Evolutionary conservation across 2,797 vertebrate genomes (phyloP).

Genomic region (Rhabdomys pumilio): DNA sequence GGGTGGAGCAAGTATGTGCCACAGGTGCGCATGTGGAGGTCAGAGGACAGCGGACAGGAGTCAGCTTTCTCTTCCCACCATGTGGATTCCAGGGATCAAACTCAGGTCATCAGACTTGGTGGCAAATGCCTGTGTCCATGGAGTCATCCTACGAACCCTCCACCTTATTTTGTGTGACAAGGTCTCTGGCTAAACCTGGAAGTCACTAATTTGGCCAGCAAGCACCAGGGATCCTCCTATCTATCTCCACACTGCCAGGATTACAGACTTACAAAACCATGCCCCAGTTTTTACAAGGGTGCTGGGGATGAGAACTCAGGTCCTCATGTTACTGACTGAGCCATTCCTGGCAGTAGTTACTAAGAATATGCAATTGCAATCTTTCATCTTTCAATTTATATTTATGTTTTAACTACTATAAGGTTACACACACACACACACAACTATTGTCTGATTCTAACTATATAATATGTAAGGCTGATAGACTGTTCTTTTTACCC

Average conservation of each 20-base stretch:
- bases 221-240: neutral
- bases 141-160: neutral
- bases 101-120: neutral
- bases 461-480: neutral
- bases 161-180: neutral
- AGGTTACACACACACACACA: neutral
- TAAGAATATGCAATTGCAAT: neutral
- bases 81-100: neutral
- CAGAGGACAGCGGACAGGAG: neutral
- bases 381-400: constrained; percentile 13
- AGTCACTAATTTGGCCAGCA: neutral
- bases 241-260: neutral
- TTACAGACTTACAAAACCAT: neutral
- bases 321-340: neutral
- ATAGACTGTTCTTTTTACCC: neutral
- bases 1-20: no score
- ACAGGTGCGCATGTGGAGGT: neutral
- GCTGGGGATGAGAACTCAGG: neutral
- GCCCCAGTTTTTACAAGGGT: no score
- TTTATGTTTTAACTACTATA: constrained; percentile 24
- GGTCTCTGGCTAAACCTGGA: neutral
- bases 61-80: neutral
- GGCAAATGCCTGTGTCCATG: neutral
- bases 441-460: neutral
- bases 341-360: neutral